These are phyloP conservation scores for Oxystoma pomonae DNA, from an alignment of 2,888 invertebrate species.

Conservation along the genomic window DNA sequence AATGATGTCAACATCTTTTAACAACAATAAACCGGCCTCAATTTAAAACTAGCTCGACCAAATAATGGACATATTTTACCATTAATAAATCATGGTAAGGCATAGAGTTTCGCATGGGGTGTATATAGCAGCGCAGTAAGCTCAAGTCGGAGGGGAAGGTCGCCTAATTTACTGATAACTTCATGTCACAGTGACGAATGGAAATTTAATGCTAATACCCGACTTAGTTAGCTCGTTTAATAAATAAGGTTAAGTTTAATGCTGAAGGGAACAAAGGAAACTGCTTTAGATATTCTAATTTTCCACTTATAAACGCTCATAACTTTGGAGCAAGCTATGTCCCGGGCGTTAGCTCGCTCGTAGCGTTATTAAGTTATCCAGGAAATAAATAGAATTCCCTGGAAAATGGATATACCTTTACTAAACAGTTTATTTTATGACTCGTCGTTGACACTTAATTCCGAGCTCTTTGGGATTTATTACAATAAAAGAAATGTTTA, in stretches of 20 bases:
- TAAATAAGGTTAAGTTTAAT: constrained; percentile 45
- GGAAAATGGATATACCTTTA: background rate
- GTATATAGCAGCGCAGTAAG: constrained; percentile 26
- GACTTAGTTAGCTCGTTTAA: constrained; percentile 44
- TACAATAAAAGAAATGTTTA: no score
- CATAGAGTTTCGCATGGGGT: constrained; percentile 7
- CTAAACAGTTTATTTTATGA: background rate
- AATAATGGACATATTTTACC: constrained; percentile 3
- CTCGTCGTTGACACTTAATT: constrained; percentile 1
- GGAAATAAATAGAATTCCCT: constrained; percentile 14
- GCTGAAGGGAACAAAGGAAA: constrained; percentile 40
- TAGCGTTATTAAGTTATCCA: constrained; percentile 25
- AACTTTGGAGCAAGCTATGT: constrained; percentile 34
- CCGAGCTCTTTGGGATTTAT: background rate
- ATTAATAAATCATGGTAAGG: constrained; percentile 21
- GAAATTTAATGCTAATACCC: constrained; percentile 47
- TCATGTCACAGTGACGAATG: constrained; percentile 48
- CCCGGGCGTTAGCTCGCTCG: constrained; percentile 16
- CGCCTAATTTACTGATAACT: constrained; percentile 48
- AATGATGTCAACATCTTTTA: no score
- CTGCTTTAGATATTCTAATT: constrained; percentile 43
- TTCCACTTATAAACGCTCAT: constrained; percentile 40
- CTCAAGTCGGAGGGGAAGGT: constrained; percentile 36
- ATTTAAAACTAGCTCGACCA: background rate
- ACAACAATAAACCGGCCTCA: background rate